Conservation (phyloP, 2,888 invertebrate species). For the Catocala sponsa region DNA sequence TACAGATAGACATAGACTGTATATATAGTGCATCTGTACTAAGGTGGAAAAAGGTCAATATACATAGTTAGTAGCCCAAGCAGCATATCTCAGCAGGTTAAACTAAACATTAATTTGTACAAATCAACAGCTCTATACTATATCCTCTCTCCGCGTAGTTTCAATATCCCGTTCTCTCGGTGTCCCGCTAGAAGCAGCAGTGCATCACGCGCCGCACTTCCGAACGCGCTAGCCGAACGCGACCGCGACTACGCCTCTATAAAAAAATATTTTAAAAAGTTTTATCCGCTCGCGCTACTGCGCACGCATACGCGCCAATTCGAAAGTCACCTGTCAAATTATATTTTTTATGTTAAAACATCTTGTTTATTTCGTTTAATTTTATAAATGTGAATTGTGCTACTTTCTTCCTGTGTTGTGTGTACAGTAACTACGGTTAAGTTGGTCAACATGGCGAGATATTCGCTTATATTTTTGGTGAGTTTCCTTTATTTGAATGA, state of each 20-base stretch:
- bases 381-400: slow-evolving; percentile 54
- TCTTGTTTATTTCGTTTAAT: slow-evolving; percentile 12
- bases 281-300: slow-evolving; percentile 20
- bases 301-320: slow-evolving; percentile 44
- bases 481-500: slow-evolving; percentile 38
- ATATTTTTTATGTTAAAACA: slow-evolving; percentile 19
- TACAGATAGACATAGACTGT: too few relatives aligned
- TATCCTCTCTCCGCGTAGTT: slow-evolving; percentile 66
- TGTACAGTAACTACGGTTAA: slow-evolving; percentile 35
- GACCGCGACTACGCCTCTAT: slow-evolving; percentile 37
- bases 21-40: too few relatives aligned
- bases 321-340: slow-evolving; percentile 29
- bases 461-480: slow-evolving; percentile 61
- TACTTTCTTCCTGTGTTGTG: slow-evolving; percentile 56
- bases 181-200: slow-evolving; percentile 60
- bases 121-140: slow-evolving; percentile 53
- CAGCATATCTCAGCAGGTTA: too few relatives aligned
- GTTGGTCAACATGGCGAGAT: slow-evolving; percentile 56
- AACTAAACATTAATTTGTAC: not conserved
- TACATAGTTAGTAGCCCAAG: too few relatives aligned
- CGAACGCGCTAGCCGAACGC: slow-evolving; percentile 55
- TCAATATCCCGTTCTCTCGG: slow-evolving; percentile 67
- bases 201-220: slow-evolving; percentile 38
- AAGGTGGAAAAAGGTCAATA: too few relatives aligned
- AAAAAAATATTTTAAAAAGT: slow-evolving; percentile 36